phyloP scores from a whole-genome alignment of 30 jellyfish, hydroid and myxozoan genomes.

The Clytia hemisphaerica region DNA sequence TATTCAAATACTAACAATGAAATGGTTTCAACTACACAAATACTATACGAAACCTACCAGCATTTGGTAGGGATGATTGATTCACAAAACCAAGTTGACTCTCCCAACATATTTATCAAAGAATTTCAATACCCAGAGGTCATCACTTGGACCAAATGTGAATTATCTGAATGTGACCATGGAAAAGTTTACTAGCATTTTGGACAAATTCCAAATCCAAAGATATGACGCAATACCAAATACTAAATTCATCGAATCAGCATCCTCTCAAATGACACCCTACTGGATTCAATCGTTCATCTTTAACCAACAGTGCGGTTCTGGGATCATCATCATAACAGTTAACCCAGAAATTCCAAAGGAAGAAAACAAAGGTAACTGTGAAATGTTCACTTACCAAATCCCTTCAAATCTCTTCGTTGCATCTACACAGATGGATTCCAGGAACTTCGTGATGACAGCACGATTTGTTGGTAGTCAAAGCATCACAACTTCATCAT shows the following conservation, averaged over 20 bases:
- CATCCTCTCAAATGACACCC: no score
- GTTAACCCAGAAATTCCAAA: no score
- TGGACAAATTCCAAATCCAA: constrained; percentile 42
- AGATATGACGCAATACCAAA: constrained; percentile 48
- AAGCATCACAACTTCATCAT: constrained; percentile 22
- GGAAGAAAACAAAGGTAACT: constrained; percentile 13
- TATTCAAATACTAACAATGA: constrained; percentile 21
- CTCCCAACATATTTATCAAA: constrained; percentile 6
- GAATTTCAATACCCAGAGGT: constrained; percentile 27
- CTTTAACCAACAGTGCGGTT: no score
- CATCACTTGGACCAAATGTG: no score
- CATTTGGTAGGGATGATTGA: constrained; percentile 6
- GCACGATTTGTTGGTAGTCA: neutral
- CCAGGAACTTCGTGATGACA: neutral
- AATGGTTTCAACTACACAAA: constrained; percentile 33
- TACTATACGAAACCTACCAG: neutral
- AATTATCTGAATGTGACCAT: no score
- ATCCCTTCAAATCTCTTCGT: constrained; percentile 10
- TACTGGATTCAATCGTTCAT: no score
- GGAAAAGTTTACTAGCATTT: no score
- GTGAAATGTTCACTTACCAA: neutral
- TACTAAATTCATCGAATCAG: no score
- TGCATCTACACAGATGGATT: constrained; percentile 1
- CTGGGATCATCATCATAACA: no score
- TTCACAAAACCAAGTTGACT: neutral